These are phyloP conservation scores for Aspiorhynchus laticeps DNA, from an alignment of 2,113 vertebrate species.

Conservation along the genomic window DNA sequence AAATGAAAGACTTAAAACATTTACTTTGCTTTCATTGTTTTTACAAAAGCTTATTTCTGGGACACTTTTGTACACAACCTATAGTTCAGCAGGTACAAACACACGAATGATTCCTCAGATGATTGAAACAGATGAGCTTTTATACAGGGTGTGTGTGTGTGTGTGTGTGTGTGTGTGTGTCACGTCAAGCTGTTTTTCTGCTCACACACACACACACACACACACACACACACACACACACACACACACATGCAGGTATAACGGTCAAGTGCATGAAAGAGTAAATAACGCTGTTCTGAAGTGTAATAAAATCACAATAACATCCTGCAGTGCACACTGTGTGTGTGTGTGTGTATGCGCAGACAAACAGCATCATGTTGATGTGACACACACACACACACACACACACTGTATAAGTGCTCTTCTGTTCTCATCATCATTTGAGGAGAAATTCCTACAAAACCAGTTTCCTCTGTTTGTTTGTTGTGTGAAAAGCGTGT, in stretches of 20 bases:
- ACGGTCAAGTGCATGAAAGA: not conserved
- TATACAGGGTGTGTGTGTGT: not conserved
- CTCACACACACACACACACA: too few relatives aligned
- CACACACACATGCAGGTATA: not conserved
- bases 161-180: not conserved
- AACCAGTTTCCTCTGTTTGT: slow-evolving; percentile 4
- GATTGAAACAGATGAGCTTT: not conserved
- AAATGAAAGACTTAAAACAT: too few relatives aligned
- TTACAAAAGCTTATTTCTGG: too few relatives aligned
- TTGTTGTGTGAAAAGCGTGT: not conserved
- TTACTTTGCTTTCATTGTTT: too few relatives aligned
- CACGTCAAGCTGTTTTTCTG: not conserved
- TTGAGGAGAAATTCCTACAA: slow-evolving; percentile 10
- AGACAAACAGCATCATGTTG: not conserved
- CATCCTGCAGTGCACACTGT: too few relatives aligned
- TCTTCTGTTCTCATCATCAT: not conserved
- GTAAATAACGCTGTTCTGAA: not conserved
- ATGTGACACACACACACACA: not conserved
- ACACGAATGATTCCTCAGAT: too few relatives aligned
- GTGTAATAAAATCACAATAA: not conserved
- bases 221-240: too few relatives aligned
- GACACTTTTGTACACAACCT: too few relatives aligned
- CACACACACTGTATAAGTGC: not conserved
- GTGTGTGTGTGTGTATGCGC: not conserved
- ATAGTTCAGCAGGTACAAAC: too few relatives aligned